A percentile compares a stretch with the other conserved stretches of the same genome.
These are phyloP conservation scores for Parazoanthus swiftii DNA, from an alignment of 92 coral and sea anemone species.

Conservation along the genomic window DNA sequence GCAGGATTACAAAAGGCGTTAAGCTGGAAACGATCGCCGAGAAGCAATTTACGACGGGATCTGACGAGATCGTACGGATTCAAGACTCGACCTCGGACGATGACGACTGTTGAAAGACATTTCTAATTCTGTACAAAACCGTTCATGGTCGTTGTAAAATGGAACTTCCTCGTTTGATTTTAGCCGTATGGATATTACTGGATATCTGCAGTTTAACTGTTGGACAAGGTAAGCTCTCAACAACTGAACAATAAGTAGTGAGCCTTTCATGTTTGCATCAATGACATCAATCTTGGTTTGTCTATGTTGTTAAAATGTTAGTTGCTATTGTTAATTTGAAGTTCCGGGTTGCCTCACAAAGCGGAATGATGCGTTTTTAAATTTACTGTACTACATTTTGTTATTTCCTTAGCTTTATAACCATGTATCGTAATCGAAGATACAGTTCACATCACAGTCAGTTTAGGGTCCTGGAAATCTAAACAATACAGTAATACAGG, in stretches of 20 bases:
- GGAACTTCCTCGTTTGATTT: constrained; percentile 2
- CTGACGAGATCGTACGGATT: neutral
- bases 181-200: neutral
- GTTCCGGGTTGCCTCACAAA: constrained; percentile 16
- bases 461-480: neutral
- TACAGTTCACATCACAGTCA: neutral
- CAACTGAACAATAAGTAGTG: neutral
- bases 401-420: neutral
- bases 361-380: neutral
- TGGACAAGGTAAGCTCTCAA: constrained; percentile 3
- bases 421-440: neutral
- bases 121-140: neutral
- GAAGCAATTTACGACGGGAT: neutral
- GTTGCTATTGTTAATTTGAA: constrained; percentile 20
- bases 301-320: neutral
- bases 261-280: neutral
- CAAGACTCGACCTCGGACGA: neutral
- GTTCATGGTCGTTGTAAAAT: neutral
- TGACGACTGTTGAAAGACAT: neutral
- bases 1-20: constrained; percentile 20
- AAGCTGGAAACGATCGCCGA: neutral
- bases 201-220: neutral
- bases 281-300: neutral
- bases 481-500: neutral
- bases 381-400: neutral